Base-by-base conservation (phyloP, 2,797 vertebrate species). In the Anisognathus igniventris region DNA sequence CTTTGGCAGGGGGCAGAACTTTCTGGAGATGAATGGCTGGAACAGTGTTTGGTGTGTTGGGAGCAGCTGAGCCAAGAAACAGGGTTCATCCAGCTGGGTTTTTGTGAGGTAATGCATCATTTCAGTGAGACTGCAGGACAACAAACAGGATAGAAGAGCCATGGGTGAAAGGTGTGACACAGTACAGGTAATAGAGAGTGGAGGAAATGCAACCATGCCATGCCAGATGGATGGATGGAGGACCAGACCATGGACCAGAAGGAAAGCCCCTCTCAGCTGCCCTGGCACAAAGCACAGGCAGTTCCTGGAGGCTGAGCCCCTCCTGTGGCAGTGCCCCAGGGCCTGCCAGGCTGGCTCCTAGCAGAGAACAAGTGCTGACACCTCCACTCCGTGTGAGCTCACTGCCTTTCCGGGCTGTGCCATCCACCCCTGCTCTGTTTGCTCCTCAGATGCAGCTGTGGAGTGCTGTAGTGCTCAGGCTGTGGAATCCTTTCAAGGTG, bases 361-460 rank as follows among this genome's bases (percentile, higher is more conserved):
- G 65, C 70, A 68, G 30, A 14, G 64, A 51, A 1, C 3, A 0
- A 1, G 42, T 76, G 68, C 60, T 58, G 31, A 25, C 42, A 48
- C 60, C 81, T 64, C 3, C 1, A 1, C 14, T 35, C n/a, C 0
- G 0, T 3, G 53, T 22, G 80, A 87, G 50, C 71, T 89, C 87
- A 9, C 35, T 0, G 1, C 62, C 68, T n/a, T 28, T 19, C 57
- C 3, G 9, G 70, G 28, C 83, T 67, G 60, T 67, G 78, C 78
- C 65, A 31, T 25, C 66, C 47, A 0, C 35, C 60, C 31, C 40
- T 30, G 65, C 82, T 66, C 61, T n/a, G 15, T 22, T 39, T n/a
- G 0, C 33, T 50, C 35, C 24, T 7, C 0, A 0, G 31, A 2
- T 25, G 57, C 64, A 70, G 18, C 57, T 64, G 50, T 39, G 70